Conservation (phyloP, 2,888 invertebrate species). For the Euplagia quadripunctaria region DNA sequence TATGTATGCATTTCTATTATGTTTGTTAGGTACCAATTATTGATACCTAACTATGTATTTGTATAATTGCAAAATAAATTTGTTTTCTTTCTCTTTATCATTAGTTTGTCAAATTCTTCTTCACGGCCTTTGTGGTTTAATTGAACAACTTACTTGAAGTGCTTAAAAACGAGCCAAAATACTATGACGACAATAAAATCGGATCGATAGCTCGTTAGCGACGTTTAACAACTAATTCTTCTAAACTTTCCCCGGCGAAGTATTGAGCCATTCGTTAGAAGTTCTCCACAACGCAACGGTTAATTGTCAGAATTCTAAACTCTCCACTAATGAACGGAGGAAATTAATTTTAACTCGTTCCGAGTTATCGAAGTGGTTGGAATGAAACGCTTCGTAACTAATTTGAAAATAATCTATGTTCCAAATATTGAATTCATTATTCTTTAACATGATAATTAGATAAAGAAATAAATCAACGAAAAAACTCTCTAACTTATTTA, state of each 20-base stretch:
- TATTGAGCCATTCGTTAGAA: slow-evolving; percentile 47
- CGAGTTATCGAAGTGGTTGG: slow-evolving; percentile 28
- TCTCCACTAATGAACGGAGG: slow-evolving; percentile 53
- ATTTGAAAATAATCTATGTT: slow-evolving; percentile 27
- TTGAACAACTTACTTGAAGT: neutral
- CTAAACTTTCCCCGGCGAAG: slow-evolving; percentile 37
- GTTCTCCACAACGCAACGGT: slow-evolving; percentile 38
- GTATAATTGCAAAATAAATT: neutral
- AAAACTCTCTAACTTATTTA: neutral
- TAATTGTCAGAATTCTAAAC: slow-evolving; percentile 55
- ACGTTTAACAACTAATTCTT: slow-evolving; percentile 51
- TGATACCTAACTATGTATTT: too few relatives aligned
- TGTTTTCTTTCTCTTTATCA: neutral
- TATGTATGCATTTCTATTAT: too few relatives aligned
- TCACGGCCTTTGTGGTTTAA: neutral
- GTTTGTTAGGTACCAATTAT: too few relatives aligned
- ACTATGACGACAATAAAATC: slow-evolving; percentile 20
- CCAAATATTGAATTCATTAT: slow-evolving; percentile 15
- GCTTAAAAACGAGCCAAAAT: slow-evolving; percentile 11
- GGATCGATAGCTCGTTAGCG: slow-evolving; percentile 50
- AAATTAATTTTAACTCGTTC: slow-evolving; percentile 56
- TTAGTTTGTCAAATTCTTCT: neutral
- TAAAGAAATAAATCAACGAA: neutral
- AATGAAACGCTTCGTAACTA: slow-evolving; percentile 19
- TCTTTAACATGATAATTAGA: neutral